A percentile compares a stretch with the other conserved stretches of the same genome.
Conservation (phyloP, 2,797 vertebrate species). For the Leucoraja ocellata region DNA sequence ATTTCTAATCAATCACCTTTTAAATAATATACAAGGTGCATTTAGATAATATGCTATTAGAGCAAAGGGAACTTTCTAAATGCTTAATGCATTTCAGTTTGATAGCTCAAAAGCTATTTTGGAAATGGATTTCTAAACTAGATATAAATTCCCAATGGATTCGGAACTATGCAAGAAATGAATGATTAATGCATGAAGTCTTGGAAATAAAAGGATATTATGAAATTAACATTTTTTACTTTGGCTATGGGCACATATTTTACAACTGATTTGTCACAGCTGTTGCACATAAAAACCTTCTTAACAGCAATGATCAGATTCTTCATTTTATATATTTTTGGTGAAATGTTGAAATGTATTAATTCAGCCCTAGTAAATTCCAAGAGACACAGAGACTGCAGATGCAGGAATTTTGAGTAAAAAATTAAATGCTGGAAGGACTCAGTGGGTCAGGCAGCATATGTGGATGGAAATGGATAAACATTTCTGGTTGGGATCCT, state of each 20-base stretch:
- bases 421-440: too few species aligned
- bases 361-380: background rate
- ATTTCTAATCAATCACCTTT: background rate
- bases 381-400: too few species aligned
- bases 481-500: too few species aligned
- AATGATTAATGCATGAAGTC: background rate
- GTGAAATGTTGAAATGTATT: background rate
- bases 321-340: background rate
- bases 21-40: conserved; percentile 13
- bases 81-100: background rate
- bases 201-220: background rate
- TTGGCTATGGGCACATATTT: background rate
- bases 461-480: too few species aligned
- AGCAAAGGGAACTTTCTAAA: background rate
- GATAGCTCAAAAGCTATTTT: conserved; percentile 19
- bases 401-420: too few species aligned
- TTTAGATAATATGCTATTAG: background rate
- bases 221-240: background rate
- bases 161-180: background rate
- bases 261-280: background rate
- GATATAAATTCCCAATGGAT: background rate
- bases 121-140: background rate
- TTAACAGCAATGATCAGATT: background rate
- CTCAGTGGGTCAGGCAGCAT: too few species aligned
- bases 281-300: background rate